phyloP scores from a whole-genome alignment of 2,888 invertebrate genomes.

The Caenorhabditis sp. region DNA sequence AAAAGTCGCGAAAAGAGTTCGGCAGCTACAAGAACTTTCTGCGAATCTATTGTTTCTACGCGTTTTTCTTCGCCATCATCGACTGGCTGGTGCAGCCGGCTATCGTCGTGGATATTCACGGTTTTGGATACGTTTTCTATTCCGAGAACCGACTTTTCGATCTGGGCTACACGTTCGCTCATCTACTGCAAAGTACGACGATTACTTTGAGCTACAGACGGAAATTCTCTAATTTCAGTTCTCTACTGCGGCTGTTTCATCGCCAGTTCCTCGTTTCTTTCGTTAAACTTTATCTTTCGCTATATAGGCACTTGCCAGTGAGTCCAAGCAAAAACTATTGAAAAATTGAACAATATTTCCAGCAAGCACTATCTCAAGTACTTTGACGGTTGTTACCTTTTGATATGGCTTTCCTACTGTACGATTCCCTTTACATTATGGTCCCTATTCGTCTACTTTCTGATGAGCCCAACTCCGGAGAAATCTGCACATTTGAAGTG shows the following conservation, averaged over 20 bases:
- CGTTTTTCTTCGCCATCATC: conserved; percentile 6
- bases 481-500: conserved; percentile 29
- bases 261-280: conserved; percentile 33
- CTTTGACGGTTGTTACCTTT: conserved; percentile 8
- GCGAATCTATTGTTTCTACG: conserved; percentile 30
- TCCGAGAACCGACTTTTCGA: conserved; percentile 24
- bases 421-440: conserved; percentile 9
- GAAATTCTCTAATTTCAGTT: neutral
- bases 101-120: conserved; percentile 17
- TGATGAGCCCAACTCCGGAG: conserved; percentile 13
- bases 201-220: neutral
- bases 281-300: conserved; percentile 34
- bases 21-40: conserved; percentile 38
- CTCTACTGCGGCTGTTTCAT: conserved; percentile 40
- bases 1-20: conserved; percentile 20
- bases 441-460: conserved; percentile 16
- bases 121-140: conserved; percentile 30
- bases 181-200: conserved; percentile 18
- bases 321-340: neutral
- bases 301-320: conserved; percentile 16
- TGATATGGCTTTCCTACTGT: conserved; percentile 13
- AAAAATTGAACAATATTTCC: neutral
- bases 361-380: conserved; percentile 8
- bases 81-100: conserved; percentile 36
- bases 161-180: conserved; percentile 13